Base-by-base conservation (phyloP, 2,888 invertebrate genomes). In the Hermodice carunculata region DNA sequence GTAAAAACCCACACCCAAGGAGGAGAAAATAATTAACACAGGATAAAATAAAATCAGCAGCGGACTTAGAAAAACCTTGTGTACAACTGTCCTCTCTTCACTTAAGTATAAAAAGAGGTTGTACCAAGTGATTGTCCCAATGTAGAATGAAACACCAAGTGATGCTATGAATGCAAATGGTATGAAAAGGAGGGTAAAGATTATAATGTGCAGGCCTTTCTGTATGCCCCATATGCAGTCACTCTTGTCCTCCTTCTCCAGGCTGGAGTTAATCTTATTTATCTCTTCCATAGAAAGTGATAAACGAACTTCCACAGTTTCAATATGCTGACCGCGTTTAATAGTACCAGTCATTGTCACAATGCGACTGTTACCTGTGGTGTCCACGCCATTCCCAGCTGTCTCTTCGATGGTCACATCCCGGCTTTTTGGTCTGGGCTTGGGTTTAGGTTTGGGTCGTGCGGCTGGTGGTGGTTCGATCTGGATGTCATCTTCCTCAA, bases 121-220 rank as follows among this genome's bases (percentile, higher is more conserved):
- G 79, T 92, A 92, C 92, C 92, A 93, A 52, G 92, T 91, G 76
- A 92, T 85, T 1, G 92, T 92, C 24, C 92, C 92, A 69, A 91
- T 90, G 79, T 92, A 92, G 81, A 92, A 92, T 1, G 92, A 91
- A 78, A 92, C 91, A 52, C 89, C 81, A 17, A 90, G 88, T 11
- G 92, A 91, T 64, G 91, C 86, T 42, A 90, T 74, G 32, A 90
- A 88, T 22, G 92, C 90, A 85, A 92, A 88, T 14, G 93, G 93
- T 74, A 90, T 87, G 79, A 90, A 91, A 14, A 92, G 67, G 34
- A 92, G 73, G 44, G 91, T 90, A 77, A 91, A 89, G 6, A 92
- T 64, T 62, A 91, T 88, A 49, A 92, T 88, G 79, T 92, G 92
- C 14, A 90, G 88, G 0, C 92, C 92, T 42, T 89, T 89, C 58